Evolutionary conservation across 1,140 invertebrate genomes (phyloP), one percentile per base, ranked within the genome.

Genomic region (Drosophila ogumai): DNA sequence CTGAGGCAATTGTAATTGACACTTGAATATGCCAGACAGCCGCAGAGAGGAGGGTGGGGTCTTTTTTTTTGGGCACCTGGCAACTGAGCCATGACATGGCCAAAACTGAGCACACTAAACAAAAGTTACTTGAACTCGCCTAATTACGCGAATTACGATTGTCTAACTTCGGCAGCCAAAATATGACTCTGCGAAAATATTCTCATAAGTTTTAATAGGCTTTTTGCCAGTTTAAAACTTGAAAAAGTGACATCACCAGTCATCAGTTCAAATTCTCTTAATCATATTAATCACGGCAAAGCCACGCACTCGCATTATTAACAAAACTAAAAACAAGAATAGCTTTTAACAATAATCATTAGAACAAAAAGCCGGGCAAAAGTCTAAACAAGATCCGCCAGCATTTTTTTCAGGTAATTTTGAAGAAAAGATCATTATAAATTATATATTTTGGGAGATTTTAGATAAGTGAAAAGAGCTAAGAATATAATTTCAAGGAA

Each of bases 51-150:
- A 6, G 47, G 17, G 25, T 0, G 32, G 52, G 43, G 19, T 17
- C 2, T 6, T 1, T 28, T 54, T 43, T 25, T 10, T 43, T 52
- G 44, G 79, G 61, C 66, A 28, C 78, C 19, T 73, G 79, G 84
- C 79, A 82, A 88, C 82, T 88, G 80, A 86, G 79, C 84, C 76
- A 65, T 82, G 84, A 87, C 84, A 47, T 63, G 82, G 77, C 65
- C 82, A 81, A 79, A 75, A 55, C 68, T 43, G n/a, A 36, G 19
- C 28, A 3, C 43, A 15, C 50, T 55, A 75, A 75, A 49, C 60
- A 75, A 77, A 86, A 82, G 72, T 80, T 66, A 73, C 60, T 77
- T 88, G 80, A 87, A 88, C 80, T 86, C 60, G 63, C 46, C 79
- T 87, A 79, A 85, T 85, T 79, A 58, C 76, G 75, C 67, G 66